phyloP scores from a whole-genome alignment of 2,888 invertebrate species.

The Amphipoea lucens region DNA sequence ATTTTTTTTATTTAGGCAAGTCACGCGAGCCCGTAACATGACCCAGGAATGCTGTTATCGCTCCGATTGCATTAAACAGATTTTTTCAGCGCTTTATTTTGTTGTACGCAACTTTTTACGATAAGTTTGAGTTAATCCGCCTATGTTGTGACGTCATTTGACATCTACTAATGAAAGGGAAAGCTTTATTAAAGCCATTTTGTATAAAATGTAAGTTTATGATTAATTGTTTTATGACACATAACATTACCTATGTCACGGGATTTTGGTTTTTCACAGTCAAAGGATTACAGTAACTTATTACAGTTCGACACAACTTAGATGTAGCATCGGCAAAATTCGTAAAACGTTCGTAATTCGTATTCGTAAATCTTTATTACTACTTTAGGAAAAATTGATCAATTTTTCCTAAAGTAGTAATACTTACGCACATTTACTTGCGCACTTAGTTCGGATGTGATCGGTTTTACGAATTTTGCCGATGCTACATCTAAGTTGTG shows the following conservation, averaged over 20 bases:
- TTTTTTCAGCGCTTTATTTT: slow-evolving; percentile 60
- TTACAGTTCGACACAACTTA: no score
- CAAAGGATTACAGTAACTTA: slow-evolving; percentile 45
- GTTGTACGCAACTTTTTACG: slow-evolving; percentile 57
- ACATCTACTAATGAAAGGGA: slow-evolving; percentile 30
- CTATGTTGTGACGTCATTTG: slow-evolving; percentile 35
- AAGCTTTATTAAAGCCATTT: slow-evolving; percentile 18
- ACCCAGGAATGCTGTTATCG: slow-evolving; percentile 83
- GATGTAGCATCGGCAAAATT: no score
- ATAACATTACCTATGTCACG: slow-evolving; percentile 26
- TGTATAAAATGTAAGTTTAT: slow-evolving; percentile 18
- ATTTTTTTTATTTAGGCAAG: slow-evolving; percentile 81
- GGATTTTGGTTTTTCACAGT: slow-evolving; percentile 24
- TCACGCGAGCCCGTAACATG: slow-evolving; percentile 85
- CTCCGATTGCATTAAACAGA: slow-evolving; percentile 75
- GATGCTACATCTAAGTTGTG: no score
- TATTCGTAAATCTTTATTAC: no score
- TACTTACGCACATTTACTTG: no score
- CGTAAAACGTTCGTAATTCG: no score
- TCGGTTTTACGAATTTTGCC: no score
- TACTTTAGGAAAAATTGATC: no score
- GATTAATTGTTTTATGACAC: slow-evolving; percentile 32
- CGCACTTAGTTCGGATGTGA: no score
- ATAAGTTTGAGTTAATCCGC: slow-evolving; percentile 36
- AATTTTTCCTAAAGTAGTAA: no score